phyloP scores from a whole-genome alignment of 2,113 vertebrate species.

The Esox niger region DNA sequence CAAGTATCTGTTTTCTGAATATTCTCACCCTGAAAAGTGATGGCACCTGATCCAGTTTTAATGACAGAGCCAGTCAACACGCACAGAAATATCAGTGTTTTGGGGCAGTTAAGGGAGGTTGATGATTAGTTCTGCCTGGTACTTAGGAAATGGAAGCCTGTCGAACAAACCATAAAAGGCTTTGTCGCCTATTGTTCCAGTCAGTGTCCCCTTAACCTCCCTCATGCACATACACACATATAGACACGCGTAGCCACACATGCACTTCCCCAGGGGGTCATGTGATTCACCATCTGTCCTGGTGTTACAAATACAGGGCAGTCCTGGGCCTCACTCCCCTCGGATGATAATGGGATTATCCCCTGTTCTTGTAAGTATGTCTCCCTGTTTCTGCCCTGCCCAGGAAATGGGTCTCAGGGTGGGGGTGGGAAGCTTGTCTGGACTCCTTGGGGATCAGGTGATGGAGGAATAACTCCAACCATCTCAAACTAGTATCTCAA shows the following conservation, averaged over 20 bases:
- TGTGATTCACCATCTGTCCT: slow-evolving; percentile 68
- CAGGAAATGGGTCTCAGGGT: slow-evolving; percentile 27
- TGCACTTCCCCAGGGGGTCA: slow-evolving; percentile 47
- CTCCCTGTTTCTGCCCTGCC: slow-evolving; percentile 10
- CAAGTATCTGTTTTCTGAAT: no score
- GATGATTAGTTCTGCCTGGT: slow-evolving; percentile 25
- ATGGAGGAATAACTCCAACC: background rate
- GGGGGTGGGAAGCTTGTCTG: slow-evolving; percentile 15
- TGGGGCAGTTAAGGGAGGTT: no score
- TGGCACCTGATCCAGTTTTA: no score
- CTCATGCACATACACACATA: slow-evolving; percentile 34
- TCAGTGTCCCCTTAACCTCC: slow-evolving; percentile 33
- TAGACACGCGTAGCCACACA: slow-evolving; percentile 9
- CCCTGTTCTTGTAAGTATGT: slow-evolving; percentile 56
- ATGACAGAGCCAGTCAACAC: no score
- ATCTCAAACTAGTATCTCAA: no score
- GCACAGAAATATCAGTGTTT: no score
- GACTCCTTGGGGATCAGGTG: background rate
- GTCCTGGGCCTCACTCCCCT: slow-evolving; percentile 41
- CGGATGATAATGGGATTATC: slow-evolving; percentile 71
- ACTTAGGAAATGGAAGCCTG: slow-evolving; percentile 50
- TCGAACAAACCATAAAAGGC: slow-evolving; percentile 65
- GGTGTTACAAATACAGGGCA: slow-evolving; percentile 51
- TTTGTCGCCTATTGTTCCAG: slow-evolving; percentile 62
- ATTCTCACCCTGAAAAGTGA: no score